A percentile compares a stretch with the other conserved stretches of the same genome.
Evolutionary conservation across 2,888 invertebrate genomes (phyloP).

Genomic region (Diplazon laetatorius): DNA sequence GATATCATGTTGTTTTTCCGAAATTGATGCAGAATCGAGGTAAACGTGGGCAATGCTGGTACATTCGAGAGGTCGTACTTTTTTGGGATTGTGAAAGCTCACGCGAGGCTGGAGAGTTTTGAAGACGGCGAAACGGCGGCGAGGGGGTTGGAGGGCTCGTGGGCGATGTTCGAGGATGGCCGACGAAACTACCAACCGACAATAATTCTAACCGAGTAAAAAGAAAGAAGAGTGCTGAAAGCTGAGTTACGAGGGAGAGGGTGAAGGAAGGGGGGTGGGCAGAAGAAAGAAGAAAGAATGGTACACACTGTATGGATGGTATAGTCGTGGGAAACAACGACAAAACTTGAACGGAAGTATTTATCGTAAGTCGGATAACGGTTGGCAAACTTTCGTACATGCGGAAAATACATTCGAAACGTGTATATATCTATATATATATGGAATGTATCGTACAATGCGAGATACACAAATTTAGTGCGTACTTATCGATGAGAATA

Average conservation of each 20-base stretch:
- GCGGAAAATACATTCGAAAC: constrained; percentile 36
- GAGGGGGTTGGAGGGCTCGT: constrained; percentile 22
- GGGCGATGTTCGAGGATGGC: constrained; percentile 37
- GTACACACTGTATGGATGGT: constrained; percentile 21
- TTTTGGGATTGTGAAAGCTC: constrained; percentile 58
- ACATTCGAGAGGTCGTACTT: constrained; percentile 62
- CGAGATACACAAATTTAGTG: constrained; percentile 28
- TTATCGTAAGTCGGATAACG: constrained; percentile 60
- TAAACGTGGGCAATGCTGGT: too few species aligned
- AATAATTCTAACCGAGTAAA: constrained; percentile 57
- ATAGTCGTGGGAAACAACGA: constrained; percentile 42
- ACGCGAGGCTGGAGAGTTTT: constrained; percentile 39
- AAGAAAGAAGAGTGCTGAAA: constrained; percentile 47
- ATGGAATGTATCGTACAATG: constrained; percentile 11
- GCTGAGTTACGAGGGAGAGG: constrained; percentile 31
- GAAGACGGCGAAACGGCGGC: constrained; percentile 17
- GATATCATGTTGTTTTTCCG: constrained; percentile 75
- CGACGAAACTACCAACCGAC: constrained; percentile 55
- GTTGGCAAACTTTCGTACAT: constrained; percentile 50
- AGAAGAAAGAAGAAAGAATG: not conserved
- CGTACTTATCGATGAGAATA: constrained; percentile 9
- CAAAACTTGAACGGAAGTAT: constrained; percentile 58
- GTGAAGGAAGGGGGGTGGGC: constrained; percentile 1
- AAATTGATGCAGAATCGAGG: constrained; percentile 67
- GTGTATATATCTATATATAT: not conserved